phyloP scores from a whole-genome alignment of 2,113 vertebrate species.

The Circaetus cinerascens region DNA sequence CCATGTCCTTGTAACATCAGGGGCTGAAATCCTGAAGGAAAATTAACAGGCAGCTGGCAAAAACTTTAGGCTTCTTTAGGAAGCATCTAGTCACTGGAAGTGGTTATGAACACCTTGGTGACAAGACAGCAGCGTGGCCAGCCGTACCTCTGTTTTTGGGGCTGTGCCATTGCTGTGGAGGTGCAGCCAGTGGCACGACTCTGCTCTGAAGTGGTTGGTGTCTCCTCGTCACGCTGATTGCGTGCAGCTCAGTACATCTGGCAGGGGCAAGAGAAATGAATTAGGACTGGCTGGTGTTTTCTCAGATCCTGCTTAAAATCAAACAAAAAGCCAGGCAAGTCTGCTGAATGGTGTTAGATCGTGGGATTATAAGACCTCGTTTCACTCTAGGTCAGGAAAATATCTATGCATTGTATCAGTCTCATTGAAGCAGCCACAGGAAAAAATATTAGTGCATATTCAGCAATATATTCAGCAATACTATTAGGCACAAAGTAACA shows the following conservation, averaged over 20 bases:
- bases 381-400: background rate
- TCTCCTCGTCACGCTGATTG: background rate
- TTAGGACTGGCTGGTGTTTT: background rate
- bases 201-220: background rate
- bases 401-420: background rate
- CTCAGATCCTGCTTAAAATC: background rate
- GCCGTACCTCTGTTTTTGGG: background rate
- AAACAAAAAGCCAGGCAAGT: background rate
- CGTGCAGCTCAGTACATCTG: rapidly evolving
- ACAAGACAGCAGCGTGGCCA: background rate
- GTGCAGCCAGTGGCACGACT: background rate
- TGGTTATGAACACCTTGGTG: background rate
- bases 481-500: background rate
- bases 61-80: background rate
- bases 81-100: background rate
- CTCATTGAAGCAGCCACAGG: background rate
- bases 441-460: background rate
- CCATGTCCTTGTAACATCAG: background rate
- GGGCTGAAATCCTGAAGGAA: background rate
- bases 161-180: rapidly evolving
- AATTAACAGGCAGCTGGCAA: background rate
- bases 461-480: background rate
- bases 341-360: background rate
- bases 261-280: background rate
- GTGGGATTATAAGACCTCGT: background rate